Evolutionary conservation across 2,888 invertebrate species (phyloP), one percentile per base, ranked within the genome.

Genomic region (Theretra japonica): DNA sequence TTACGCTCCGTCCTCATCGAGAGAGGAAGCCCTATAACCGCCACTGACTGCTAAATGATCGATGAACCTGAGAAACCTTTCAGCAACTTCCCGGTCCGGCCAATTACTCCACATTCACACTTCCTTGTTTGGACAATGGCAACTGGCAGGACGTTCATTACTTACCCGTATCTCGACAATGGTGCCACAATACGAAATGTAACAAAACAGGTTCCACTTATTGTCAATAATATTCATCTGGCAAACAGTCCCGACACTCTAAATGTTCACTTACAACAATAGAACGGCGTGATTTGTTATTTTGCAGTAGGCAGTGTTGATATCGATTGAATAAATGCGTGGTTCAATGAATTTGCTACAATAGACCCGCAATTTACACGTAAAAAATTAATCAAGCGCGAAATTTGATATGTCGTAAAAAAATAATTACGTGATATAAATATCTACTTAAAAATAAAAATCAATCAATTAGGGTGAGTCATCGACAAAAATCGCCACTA

Each of bases 21-120:
- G 82, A 86, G 83, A 84, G 84, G 84, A 86, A 84, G 79, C 80
- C 71, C 78, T 81, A 82, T 79, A 80, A 83, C 81, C 75, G 76
- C 79, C 79, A 77, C 79, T 76, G 76, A 79, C 74, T 76, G 78
- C 76, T 77, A 83, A 86, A 84, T 87, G 85, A 87, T 88, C 85
- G 84, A 87, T 84, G 84, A 81, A 86, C 83, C 79, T 81, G 80
- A 85, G 82, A 86, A 83, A 83, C 82, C 83, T 85, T 84, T 85
- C 84, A 86, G 81, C 81, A 81, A 82, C 84, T 88, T 89, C 90
- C 87, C 85, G 83, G 84, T 84, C 80, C 77, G 77, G 78, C 80
- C 85, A 88, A 87, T 87, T 88, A 88, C 84, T 88, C 84, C 77
- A 85, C 86, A 88, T 88, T 86, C 83, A 86, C 85, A 90, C 89